phyloP scores from a whole-genome alignment of 2,797 vertebrate species.

The Siniperca scherzeri region DNA sequence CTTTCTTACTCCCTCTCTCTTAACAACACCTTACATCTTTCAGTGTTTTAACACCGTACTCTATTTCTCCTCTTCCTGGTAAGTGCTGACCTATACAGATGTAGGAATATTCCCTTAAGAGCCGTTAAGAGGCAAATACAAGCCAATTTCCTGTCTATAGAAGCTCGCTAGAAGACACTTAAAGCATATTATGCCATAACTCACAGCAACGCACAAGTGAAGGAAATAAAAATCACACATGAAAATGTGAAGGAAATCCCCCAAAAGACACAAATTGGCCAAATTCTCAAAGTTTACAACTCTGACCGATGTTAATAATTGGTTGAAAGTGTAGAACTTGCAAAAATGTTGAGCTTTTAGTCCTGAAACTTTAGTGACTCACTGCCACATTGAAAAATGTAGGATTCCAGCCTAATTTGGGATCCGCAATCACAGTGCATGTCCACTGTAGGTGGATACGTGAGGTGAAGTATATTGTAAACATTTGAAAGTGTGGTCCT shows the following conservation, averaged over 20 bases:
- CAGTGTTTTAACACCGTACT: conserved; percentile 43
- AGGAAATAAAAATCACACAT: conserved; percentile 48
- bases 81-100: conserved; percentile 71
- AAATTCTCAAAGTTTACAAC: conserved; percentile 41
- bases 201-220: conserved; percentile 47
- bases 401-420: neutral
- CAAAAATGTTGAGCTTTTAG: conserved; percentile 22
- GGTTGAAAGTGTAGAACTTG: conserved; percentile 17
- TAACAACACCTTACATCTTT: conserved; percentile 57
- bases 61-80: conserved; percentile 59
- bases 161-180: conserved; percentile 67
- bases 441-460: neutral
- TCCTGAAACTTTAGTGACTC: neutral
- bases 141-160: conserved; percentile 66
- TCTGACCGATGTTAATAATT: neutral
- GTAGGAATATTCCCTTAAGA: conserved; percentile 71
- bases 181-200: conserved; percentile 60
- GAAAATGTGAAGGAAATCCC: conserved; percentile 36
- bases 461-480: neutral
- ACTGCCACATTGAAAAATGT: neutral
- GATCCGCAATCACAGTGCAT: neutral
- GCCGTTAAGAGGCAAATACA: conserved; percentile 70
- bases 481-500: too few relatives aligned
- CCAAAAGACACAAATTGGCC: conserved; percentile 44
- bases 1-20: conserved; percentile 25